Evolutionary conservation across 2,797 vertebrate genomes (phyloP).

Genomic region (Muraenolepis orangiensis): DNA sequence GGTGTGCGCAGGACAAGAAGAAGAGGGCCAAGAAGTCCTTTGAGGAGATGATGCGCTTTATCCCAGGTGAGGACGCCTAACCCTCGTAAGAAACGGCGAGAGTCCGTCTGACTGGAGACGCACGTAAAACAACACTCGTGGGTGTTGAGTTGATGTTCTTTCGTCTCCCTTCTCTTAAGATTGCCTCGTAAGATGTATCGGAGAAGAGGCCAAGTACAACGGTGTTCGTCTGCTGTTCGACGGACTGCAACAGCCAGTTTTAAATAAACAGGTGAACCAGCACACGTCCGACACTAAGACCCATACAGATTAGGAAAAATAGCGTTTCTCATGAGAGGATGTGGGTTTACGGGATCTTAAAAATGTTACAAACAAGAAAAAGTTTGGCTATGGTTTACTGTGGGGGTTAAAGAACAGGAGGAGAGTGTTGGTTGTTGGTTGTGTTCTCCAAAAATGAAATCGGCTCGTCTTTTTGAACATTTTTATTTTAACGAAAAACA

Average conservation of each 20-base stretch:
- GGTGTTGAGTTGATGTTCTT: not conserved
- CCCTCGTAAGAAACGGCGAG: not conserved
- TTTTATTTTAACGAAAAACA: no score
- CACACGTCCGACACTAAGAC: no score
- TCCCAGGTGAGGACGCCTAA: conserved; percentile 80
- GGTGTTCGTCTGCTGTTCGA: conserved; percentile 91
- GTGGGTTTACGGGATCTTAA: no score
- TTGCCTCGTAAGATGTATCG: conserved; percentile 88
- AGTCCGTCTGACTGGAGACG: not conserved
- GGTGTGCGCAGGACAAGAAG: conserved; percentile 84
- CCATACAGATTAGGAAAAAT: not conserved
- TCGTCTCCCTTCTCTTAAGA: conserved; percentile 74
- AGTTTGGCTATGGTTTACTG: no score
- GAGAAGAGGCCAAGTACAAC: conserved; percentile 90
- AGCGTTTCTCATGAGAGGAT: no score
- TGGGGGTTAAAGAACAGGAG: no score
- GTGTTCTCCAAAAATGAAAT: no score
- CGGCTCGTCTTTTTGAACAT: no score
- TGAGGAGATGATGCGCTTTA: conserved; percentile 93
- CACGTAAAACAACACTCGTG: not conserved
- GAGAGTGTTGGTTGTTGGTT: no score
- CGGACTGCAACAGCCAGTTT: conserved; percentile 91
- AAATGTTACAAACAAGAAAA: no score
- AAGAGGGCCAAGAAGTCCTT: conserved; percentile 91
- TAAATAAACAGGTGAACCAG: conserved; percentile 91